phyloP scores from a whole-genome alignment of 2,113 vertebrate species.

The Sylvia atricapilla region DNA sequence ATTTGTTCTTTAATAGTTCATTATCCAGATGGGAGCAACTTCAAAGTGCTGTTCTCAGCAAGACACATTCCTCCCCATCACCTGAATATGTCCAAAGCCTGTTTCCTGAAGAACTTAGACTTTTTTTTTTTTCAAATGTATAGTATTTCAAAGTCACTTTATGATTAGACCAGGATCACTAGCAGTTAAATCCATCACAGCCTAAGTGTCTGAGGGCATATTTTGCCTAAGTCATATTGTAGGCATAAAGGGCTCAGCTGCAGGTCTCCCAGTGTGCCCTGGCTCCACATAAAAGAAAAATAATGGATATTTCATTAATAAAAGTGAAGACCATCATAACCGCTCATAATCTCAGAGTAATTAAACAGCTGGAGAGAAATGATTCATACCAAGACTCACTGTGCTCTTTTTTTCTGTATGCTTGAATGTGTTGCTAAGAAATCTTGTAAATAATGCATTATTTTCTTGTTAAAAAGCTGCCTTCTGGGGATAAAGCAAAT shows the following conservation, averaged over 20 bases:
- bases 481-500: background rate
- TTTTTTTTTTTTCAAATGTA: background rate
- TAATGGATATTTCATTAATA: slow-evolving; percentile 23
- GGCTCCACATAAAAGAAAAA: background rate
- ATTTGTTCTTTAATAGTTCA: background rate
- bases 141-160: slow-evolving; percentile 13
- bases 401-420: background rate
- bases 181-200: background rate
- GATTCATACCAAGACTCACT: background rate
- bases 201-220: background rate
- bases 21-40: background rate
- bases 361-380: slow-evolving; percentile 10
- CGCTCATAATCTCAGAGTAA: background rate
- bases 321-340: background rate
- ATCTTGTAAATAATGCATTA: background rate
- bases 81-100: background rate
- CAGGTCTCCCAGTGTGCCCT: background rate
- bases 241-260: background rate
- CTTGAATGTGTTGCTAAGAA: background rate
- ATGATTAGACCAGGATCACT: background rate
- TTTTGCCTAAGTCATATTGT: background rate
- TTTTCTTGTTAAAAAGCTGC: background rate
- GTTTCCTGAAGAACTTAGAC: background rate
- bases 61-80: background rate
- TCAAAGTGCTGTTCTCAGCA: background rate